Evolutionary conservation across 1,140 invertebrate species (phyloP).

Genomic region (Habropoda laboriosa): DNA sequence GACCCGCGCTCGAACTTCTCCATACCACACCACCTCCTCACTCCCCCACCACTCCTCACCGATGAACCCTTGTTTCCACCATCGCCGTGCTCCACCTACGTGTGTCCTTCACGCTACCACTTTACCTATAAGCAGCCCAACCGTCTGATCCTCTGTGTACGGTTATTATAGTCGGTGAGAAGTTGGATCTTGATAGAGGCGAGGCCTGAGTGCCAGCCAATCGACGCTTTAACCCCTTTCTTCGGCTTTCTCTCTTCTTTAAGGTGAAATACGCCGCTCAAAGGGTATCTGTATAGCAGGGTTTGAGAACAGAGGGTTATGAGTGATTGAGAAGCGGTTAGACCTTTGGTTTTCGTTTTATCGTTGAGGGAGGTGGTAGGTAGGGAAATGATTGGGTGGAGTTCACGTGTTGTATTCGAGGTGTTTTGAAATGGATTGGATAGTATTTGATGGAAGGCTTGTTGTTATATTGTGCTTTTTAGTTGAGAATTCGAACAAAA

Average conservation of each 20-base stretch:
- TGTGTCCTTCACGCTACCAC: constrained; percentile 14
- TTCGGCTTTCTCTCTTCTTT: constrained; percentile 2
- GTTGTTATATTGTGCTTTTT: too few species aligned
- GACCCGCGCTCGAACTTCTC: background rate
- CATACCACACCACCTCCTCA: background rate
- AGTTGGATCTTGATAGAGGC: constrained; percentile 2
- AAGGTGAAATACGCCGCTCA: constrained; percentile 1
- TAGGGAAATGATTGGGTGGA: too few species aligned
- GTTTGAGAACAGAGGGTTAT: background rate
- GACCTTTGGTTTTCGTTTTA: background rate
- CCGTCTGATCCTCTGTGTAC: constrained; percentile 13
- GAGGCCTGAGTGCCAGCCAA: constrained; percentile 18
- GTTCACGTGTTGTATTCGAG: too few species aligned
- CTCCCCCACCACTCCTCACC: background rate
- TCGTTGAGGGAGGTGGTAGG: background rate
- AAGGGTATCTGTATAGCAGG: background rate
- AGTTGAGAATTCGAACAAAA: too few species aligned
- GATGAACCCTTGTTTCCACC: too few species aligned
- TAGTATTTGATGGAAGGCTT: too few species aligned
- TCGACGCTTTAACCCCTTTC: constrained; percentile 32
- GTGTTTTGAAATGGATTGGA: too few species aligned
- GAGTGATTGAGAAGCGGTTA: background rate
- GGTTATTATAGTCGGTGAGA: constrained; percentile 13
- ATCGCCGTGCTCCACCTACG: constrained; percentile 1
- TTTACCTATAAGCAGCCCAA: constrained; percentile 34